A percentile compares a stretch with the other conserved stretches of the same genome.
Conservation (phyloP, 2,888 invertebrate species). For the Gryllus longicercus region DNA sequence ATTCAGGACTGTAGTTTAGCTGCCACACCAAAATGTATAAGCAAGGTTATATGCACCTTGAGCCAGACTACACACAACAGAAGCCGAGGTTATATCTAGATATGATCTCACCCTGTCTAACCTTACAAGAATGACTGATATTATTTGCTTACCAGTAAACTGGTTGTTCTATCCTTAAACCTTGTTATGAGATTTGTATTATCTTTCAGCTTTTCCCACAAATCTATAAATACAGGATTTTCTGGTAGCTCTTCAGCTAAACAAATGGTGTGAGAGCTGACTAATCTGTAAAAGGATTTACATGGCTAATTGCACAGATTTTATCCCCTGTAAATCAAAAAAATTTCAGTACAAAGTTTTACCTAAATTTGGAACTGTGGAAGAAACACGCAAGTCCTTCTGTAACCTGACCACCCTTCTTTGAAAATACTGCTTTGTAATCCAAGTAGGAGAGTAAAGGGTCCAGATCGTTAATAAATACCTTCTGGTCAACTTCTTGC, state of each 20-base stretch:
- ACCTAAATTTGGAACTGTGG: conserved; percentile 45
- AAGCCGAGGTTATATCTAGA: background rate
- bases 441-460: conserved; percentile 57
- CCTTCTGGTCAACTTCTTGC: conserved; percentile 85
- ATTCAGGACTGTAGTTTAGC: too few relatives aligned
- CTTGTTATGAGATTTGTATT: conserved; percentile 59
- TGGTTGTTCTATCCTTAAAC: conserved; percentile 64
- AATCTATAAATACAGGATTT: conserved; percentile 52
- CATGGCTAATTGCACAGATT: too few relatives aligned
- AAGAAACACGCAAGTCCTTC: conserved; percentile 84
- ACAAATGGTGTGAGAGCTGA: conserved; percentile 55
- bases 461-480: conserved; percentile 65
- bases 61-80: too few relatives aligned
- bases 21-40: too few relatives aligned
- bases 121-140: background rate
- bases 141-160: conserved; percentile 55
- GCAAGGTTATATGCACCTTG: too few relatives aligned
- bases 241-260: conserved; percentile 59
- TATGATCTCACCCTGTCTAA: background rate
- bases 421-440: conserved; percentile 60
- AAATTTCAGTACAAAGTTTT: conserved; percentile 21
- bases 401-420: conserved; percentile 67
- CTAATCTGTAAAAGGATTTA: conserved; percentile 45
- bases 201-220: conserved; percentile 59
- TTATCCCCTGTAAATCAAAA: background rate